Base-by-base conservation (phyloP, 2,113 vertebrate genomes). In the Amphiprion percula region DNA sequence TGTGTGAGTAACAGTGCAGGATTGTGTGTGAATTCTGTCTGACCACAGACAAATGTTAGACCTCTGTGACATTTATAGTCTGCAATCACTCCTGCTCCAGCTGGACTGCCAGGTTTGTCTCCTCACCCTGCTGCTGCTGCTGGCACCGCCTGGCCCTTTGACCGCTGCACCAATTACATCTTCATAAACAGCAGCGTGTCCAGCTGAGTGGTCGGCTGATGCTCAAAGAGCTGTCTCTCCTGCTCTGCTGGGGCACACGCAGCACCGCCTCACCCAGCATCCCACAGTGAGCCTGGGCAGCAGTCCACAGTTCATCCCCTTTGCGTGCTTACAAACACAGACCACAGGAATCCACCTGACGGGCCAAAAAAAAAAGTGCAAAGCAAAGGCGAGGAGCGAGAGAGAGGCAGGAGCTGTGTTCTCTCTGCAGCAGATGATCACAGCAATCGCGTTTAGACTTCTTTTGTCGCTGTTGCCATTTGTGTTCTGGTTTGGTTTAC, bases 331-430 rank as follows among this genome's bases (percentile, higher is more conserved):
- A 87, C 86, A 83, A 93, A 90, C 86, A 88, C 63, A 52, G 37
- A 77, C 90, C 84, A 33, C 90, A 91, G 82, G 90, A 93, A 94
- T 92, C 85, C 80, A 83, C 72, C 82, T 79, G 80, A 69, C 30
- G 82, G 60, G 85, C 87, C 90, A 86, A 67, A 70, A 77, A 37
- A 37, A 37, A 37, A 37, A 37, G 33, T 37, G 33, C 33, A 37
- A 37, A 19, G 72, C 44, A 7, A 41, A 30, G 15, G 37, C 60
- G 63, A 74, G 50, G 23, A 50, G 60, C 46, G 60, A 21, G 44
- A 62, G 60, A 55, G 46, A 47, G 50, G 49, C 70, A 67, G 14
- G 7, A 24, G 70, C 39, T 68, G 17, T 60, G 44, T 65, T 66
- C 53, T 62, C 59, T 19, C 50, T 67, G 24, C 52, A 76, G 54